Evolutionary conservation across 2,113 vertebrate species (phyloP), one percentile per base, ranked within the genome.

Genomic region (Seriola quinqueradiata): DNA sequence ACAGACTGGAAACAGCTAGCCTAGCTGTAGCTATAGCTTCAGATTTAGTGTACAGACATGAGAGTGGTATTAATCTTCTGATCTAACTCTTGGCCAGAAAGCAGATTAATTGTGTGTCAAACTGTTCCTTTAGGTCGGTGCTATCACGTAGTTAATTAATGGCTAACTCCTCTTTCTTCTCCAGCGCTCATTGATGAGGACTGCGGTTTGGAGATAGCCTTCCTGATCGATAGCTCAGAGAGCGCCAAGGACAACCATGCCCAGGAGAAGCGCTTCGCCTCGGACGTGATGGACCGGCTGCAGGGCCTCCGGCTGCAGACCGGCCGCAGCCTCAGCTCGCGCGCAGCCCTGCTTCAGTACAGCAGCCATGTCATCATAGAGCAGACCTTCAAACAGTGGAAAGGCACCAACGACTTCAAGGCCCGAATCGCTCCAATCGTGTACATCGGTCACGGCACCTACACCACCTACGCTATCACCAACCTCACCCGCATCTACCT

Each of bases 191-290:
- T 83, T 61, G 94, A 95, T 79, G 95, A 96, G 70, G 95, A 95
- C 68, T 98, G 97, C 85, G 84, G 94, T 85, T 83, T 98, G 92
- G 97, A 98, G 93, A 89, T 98, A 69, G 95, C 95, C 32, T 98
- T 98, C 74, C 92, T 98, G 82, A 87, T 98, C 76, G 97, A 98
- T 94, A 98, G 97, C 88, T 98, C 97, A 0, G 96, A 98, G 92
- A 97, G 96, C 17, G 96, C 96, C 69, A 97, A 97, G 85, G 94
- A 96, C 88, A 97, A 96, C 88, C 96, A 98, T 4, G 95, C 94
- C 57, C 94, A 96, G 84, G 96, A 98, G 92, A 98, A 98, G 70
- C 95, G 77, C 8, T 97, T 98, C 28, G 95, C 95, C 44, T 61
- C 91, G 2, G 94, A 97, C n/a, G 94, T 95, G 82, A 95, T 94